Evolutionary conservation across 2,113 vertebrate genomes (phyloP).

Genomic region (Aphyosemion australe): DNA sequence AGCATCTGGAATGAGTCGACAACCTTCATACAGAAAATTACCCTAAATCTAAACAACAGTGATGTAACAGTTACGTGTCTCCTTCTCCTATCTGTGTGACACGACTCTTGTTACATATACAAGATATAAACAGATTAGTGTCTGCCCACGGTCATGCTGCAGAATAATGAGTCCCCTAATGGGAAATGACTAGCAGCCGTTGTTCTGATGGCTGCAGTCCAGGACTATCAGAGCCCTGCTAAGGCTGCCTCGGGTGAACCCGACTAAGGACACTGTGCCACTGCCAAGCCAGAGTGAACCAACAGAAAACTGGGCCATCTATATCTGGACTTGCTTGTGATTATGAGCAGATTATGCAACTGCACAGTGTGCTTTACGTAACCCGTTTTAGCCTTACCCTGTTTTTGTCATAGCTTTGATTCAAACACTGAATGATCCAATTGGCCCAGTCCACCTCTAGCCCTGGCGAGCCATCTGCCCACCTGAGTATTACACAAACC

Average conservation of each 20-base stretch:
- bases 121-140: not conserved
- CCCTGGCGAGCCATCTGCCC: not conserved
- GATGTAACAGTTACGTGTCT: no score
- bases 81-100: no score
- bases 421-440: slow-evolving; percentile 24
- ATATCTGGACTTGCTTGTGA: slow-evolving; percentile 70
- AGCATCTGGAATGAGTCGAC: no score
- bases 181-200: not conserved
- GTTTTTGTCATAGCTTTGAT: slow-evolving; percentile 38
- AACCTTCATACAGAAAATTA: no score
- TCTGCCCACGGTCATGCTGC: no score
- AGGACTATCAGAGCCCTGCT: slow-evolving; percentile 11
- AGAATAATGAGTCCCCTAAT: not conserved
- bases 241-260: slow-evolving; percentile 41
- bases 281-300: slow-evolving; percentile 41
- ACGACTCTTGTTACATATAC: no score
- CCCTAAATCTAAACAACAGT: no score
- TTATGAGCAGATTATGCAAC: slow-evolving; percentile 78
- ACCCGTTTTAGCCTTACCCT: slow-evolving; percentile 38
- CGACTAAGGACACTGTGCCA: slow-evolving; percentile 58
- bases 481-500: not conserved
- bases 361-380: slow-evolving; percentile 73
- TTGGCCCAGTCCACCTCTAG: not conserved
- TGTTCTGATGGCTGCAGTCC: slow-evolving; percentile 10
- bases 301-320: slow-evolving; percentile 75